phyloP scores from a whole-genome alignment of 1,140 invertebrate species.

The Anagrus nilaparvatae region DNA sequence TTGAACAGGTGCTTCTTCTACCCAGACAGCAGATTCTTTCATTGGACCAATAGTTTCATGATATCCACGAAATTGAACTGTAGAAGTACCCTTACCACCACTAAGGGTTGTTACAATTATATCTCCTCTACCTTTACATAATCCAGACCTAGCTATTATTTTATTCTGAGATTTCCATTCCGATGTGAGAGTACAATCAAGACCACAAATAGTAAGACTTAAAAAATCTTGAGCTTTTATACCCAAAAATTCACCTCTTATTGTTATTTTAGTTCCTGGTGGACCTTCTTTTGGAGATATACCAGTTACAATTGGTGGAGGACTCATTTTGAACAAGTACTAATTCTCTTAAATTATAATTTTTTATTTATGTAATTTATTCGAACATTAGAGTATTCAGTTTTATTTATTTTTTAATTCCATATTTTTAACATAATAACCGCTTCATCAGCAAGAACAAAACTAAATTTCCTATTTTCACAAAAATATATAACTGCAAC shows the following conservation, averaged over 20 bases:
- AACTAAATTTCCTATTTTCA: too few relatives aligned
- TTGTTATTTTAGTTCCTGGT: conserved; percentile 89
- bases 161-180: conserved; percentile 98
- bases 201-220: conserved; percentile 91
- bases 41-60: conserved; percentile 84
- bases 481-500: too few relatives aligned
- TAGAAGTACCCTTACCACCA: conserved; percentile 87
- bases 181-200: conserved; percentile 86
- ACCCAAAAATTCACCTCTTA: conserved; percentile 93
- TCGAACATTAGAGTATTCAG: too few relatives aligned
- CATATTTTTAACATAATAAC: too few relatives aligned
- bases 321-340: too few relatives aligned
- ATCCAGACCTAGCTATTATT: conserved; percentile 89
- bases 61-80: conserved; percentile 87
- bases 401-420: too few relatives aligned
- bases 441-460: too few relatives aligned
- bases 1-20: conserved; percentile 78
- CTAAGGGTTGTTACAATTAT: conserved; percentile 86
- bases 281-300: conserved; percentile 97
- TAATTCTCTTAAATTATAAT: too few relatives aligned
- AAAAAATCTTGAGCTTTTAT: conserved; percentile 67
- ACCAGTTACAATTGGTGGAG: conserved; percentile 85
- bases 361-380: too few relatives aligned
- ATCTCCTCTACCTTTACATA: conserved; percentile 89
- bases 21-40: conserved; percentile 98